Percentiles rank a stretch among this genome's conserved stretches.
These are phyloP conservation scores for Penaeus indicus DNA, from an alignment of 1,140 invertebrate genomes.

Conservation along the genomic window DNA sequence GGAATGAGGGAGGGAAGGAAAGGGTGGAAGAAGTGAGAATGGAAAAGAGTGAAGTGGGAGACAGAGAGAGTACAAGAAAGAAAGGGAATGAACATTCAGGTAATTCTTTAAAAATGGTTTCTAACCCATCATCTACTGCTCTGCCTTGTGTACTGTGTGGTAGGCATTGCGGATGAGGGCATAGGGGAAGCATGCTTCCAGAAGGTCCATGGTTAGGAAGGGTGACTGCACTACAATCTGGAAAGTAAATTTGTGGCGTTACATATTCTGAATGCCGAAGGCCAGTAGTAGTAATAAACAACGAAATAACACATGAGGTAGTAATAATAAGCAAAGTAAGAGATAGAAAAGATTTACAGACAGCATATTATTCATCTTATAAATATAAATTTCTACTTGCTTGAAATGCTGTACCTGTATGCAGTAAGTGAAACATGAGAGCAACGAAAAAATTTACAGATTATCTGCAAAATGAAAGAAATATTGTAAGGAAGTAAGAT, in stretches of 20 bases:
- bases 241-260: constrained; percentile 62
- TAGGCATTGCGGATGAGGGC: constrained; percentile 96
- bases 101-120: not conserved
- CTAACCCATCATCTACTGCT: constrained; percentile 30
- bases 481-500: not conserved
- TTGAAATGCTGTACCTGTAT: no score
- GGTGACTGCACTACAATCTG: constrained; percentile 97
- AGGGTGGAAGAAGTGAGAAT: not conserved
- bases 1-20: not conserved
- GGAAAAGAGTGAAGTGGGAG: not conserved
- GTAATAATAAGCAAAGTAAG: not conserved
- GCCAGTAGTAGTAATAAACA: not conserved
- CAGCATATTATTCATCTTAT: no score
- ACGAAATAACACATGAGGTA: not conserved
- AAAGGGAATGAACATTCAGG: not conserved
- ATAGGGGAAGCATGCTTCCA: constrained; percentile 98
- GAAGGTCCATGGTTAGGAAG: constrained; percentile 96
- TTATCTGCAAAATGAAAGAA: constrained; percentile 11
- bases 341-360: no score
- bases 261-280: not conserved
- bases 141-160: constrained; percentile 89
- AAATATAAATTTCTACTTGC: no score
- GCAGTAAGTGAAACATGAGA: no score
- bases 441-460: no score
- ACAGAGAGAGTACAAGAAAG: not conserved